These are phyloP conservation scores for Metopolophium dirhodum DNA, from an alignment of 1,140 invertebrate species.

Conservation along the genomic window DNA sequence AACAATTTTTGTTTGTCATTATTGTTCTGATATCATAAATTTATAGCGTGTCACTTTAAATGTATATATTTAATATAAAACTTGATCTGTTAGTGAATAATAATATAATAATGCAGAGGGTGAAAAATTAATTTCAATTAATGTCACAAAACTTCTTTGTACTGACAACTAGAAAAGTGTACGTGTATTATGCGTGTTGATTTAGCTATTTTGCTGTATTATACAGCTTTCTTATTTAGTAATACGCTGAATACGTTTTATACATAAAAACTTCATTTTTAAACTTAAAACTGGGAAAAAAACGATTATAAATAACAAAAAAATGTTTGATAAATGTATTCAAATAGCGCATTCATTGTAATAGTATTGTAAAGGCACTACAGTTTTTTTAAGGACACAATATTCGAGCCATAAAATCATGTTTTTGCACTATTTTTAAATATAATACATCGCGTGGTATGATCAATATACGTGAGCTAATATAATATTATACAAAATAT, in stretches of 20 bases:
- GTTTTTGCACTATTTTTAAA: not conserved
- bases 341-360: not conserved
- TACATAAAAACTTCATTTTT: not conserved
- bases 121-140: slow-evolving; percentile 32
- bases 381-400: not conserved
- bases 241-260: not conserved
- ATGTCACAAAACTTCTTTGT: slow-evolving; percentile 3
- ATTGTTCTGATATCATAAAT: slow-evolving; percentile 15
- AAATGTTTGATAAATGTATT: not conserved
- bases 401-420: not conserved
- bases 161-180: slow-evolving; percentile 12
- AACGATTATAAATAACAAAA: not conserved
- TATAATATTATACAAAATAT: not conserved
- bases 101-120: not conserved
- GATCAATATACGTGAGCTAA: not conserved
- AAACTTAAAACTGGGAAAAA: not conserved
- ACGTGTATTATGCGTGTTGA: not conserved
- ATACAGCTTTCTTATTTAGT: not conserved
- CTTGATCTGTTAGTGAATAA: slow-evolving; percentile 18
- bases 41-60: slow-evolving; percentile 11
- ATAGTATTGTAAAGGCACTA: not conserved
- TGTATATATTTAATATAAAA: not conserved
- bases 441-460: not conserved
- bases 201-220: not conserved
- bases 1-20: slow-evolving; percentile 30